Conservation (phyloP, 2,113 vertebrate species). For the Ameiurus melas region DNA sequence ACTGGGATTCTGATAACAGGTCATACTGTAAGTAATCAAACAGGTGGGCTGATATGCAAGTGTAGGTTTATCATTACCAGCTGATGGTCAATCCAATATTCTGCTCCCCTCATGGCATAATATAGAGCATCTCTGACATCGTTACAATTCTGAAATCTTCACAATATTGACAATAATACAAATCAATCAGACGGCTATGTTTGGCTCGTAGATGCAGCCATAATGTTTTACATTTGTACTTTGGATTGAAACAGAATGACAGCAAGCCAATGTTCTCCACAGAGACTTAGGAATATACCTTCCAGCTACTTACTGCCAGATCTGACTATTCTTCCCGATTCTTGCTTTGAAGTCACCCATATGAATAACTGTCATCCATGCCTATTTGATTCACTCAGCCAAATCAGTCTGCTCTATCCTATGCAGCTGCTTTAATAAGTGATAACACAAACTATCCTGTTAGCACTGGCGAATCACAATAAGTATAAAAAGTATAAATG, state of each 20-base stretch:
- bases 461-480: background rate
- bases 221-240: background rate
- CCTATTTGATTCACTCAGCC: no score
- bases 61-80: background rate
- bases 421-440: background rate
- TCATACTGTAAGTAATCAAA: background rate
- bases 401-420: no score
- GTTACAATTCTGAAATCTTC: no score
- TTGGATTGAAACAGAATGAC: background rate
- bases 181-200: background rate
- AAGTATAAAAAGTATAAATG: no score
- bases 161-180: background rate
- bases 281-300: background rate
- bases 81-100: background rate
- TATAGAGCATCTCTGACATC: no score
- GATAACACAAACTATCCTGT: background rate
- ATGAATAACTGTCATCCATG: no score
- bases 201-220: background rate
- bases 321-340: background rate
- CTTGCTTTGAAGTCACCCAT: no score
- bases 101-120: no score
- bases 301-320: background rate
- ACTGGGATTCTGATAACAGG: background rate
- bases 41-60: background rate
- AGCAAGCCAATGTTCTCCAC: background rate